Conservation (phyloP, 2,797 vertebrate species). For the Pampus argenteus region DNA sequence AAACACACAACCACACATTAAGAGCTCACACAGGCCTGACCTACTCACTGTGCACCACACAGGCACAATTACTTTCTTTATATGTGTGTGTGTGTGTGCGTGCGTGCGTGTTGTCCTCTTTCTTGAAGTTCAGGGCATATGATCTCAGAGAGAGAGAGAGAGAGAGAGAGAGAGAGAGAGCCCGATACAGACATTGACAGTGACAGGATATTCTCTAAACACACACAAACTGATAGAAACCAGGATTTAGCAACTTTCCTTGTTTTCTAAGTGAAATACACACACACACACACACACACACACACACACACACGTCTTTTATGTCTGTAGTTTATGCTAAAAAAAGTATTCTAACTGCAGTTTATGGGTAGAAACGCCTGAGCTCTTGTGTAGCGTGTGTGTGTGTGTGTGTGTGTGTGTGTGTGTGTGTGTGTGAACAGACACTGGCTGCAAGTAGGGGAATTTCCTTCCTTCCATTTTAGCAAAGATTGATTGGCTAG, state of each 20-base stretch:
- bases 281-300: constrained; percentile 17
- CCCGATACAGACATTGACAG: constrained; percentile 62
- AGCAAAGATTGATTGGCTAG: constrained; percentile 72
- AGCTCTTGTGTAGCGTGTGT: constrained; percentile 24
- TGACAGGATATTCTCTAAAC: constrained; percentile 62
- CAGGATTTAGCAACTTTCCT: constrained; percentile 37
- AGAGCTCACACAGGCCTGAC: constrained; percentile 61
- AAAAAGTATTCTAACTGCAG: constrained; percentile 45
- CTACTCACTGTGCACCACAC: constrained; percentile 48
- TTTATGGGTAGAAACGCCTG: constrained; percentile 54
- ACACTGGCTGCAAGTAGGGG: constrained; percentile 68
- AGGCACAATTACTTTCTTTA: constrained; percentile 22
- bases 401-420: constrained; percentile 38
- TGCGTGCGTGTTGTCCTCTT: constrained; percentile 19
- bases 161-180: too few species aligned
- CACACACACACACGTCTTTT: constrained; percentile 16
- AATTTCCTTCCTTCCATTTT: too few species aligned
- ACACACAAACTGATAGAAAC: constrained; percentile 23
- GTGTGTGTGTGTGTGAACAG: constrained; percentile 25
- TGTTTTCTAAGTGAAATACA: constrained; percentile 29
- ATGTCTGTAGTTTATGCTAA: constrained; percentile 38
- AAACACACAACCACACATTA: constrained; percentile 67
- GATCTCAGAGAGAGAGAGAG: constrained; percentile 56
- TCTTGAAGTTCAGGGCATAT: constrained; percentile 46
- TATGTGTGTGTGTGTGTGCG: constrained; percentile 14